phyloP scores from a whole-genome alignment of 2,113 vertebrate species.

The Seriola quinqueradiata region DNA sequence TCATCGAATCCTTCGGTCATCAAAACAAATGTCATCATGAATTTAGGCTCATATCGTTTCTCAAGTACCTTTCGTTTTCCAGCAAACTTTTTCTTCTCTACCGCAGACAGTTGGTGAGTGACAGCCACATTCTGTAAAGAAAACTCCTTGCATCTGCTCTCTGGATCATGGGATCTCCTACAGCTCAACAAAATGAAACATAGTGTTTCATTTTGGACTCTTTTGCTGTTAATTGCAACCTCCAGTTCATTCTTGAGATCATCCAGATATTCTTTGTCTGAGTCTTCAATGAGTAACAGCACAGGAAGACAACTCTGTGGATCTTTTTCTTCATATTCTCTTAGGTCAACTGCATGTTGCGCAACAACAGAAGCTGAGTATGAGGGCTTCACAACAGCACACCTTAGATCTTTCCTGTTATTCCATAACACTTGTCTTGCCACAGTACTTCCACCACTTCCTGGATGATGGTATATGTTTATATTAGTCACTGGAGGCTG shows the following conservation, averaged over 20 bases:
- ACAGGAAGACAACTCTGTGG: conserved; percentile 82
- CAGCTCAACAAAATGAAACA: conserved; percentile 89
- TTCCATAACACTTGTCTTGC: conserved; percentile 89
- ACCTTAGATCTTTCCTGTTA: conserved; percentile 82
- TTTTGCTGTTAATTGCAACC: conserved; percentile 76
- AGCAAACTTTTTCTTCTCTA: conserved; percentile 83
- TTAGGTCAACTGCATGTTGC: conserved; percentile 82
- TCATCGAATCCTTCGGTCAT: conserved; percentile 86
- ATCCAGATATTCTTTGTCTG: conserved; percentile 85
- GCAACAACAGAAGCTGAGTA: conserved; percentile 74
- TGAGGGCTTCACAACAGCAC: conserved; percentile 84
- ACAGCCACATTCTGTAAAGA: conserved; percentile 85
- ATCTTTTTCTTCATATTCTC: conserved; percentile 86
- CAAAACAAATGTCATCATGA: conserved; percentile 88
- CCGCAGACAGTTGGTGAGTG: conserved; percentile 85
- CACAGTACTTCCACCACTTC: conserved; percentile 90
- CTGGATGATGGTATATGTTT: conserved; percentile 90
- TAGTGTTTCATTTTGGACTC: conserved; percentile 64
- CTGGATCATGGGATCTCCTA: conserved; percentile 83
- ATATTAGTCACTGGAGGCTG: conserved; percentile 78
- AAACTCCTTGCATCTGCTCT: conserved; percentile 78
- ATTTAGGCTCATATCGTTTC: conserved; percentile 70
- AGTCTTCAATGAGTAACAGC: conserved; percentile 87
- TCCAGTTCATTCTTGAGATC: conserved; percentile 81
- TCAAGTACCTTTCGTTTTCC: conserved; percentile 77